Evolutionary conservation across 2,113 vertebrate species (phyloP), one percentile per base, ranked within the genome.

Genomic region (Ammodytes dubius): DNA sequence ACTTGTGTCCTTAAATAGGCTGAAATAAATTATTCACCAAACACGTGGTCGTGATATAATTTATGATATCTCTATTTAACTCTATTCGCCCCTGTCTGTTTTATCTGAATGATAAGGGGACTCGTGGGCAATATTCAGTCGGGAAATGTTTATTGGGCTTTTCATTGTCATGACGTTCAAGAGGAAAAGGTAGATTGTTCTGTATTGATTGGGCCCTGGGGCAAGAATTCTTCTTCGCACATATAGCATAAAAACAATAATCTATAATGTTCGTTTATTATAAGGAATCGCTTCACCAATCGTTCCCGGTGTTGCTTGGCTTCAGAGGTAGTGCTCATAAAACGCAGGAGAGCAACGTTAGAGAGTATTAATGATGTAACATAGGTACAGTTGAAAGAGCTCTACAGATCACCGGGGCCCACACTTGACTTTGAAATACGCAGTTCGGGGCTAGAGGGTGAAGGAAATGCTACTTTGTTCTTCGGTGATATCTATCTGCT

Each of bases 341-440:
- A 65, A 72, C 2, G 72, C 40, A 19, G 3, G 42, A 63, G 47
- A 65, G 35, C 13, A 66, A 27, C 50, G 46, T 40, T n/a, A 2
- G 42, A 5, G 47, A 45, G 14, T 39, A 42, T 27, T 27, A 64
- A 49, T 90, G 79, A 85, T 85, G 87, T 66, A 86, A 90, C 50
- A 4, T 1, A 72, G 15, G 58, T 3, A 37, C 57, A 71, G 70
- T 83, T 83, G 82, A 76, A 73, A 35, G 11, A 2, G 5, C 14
- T 8, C 27, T 57, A 54, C 47, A 61, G 56, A 84, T 70, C 69
- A 82, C 50, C 70, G 27, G 46, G 61, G 42, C 52, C 10, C 27
- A 2, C 40, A 37, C 7, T 17, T 77, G 66, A 50, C 50, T 77
- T 49, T n/a, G 27, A 72, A 70, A 57, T 50, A 37, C 59, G 61